Conservation (phyloP, 2,888 invertebrate genomes). For the Nymphalis urticae region DNA sequence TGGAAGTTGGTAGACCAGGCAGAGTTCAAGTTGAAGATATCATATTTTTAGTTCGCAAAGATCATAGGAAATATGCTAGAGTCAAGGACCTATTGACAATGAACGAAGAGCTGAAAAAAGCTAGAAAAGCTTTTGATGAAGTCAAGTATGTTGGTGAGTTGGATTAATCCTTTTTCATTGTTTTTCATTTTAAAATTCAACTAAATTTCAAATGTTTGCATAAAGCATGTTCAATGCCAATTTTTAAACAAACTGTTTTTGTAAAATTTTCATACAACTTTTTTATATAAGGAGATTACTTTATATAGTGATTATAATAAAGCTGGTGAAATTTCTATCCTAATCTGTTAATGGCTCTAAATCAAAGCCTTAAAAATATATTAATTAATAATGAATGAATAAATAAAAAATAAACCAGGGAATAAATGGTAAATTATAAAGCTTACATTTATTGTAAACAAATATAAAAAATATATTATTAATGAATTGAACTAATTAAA, state of each 20-base stretch:
- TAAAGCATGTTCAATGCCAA: neutral
- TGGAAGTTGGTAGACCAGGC: slow-evolving; percentile 98
- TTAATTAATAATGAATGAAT: no score
- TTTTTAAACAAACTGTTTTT: neutral
- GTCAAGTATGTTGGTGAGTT: slow-evolving; percentile 94
- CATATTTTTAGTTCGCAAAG: slow-evolving; percentile 96
- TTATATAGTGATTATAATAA: no score
- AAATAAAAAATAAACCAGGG: neutral
- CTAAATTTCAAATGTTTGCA: neutral
- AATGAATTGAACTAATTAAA: slow-evolving; percentile 7
- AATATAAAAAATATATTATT: neutral
- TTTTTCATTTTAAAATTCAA: neutral
- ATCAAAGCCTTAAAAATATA: no score
- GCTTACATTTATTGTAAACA: neutral
- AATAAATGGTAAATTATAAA: neutral
- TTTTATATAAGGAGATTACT: no score
- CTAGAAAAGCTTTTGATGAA: slow-evolving; percentile 99
- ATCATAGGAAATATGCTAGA: slow-evolving; percentile 97
- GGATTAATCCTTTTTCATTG: neutral
- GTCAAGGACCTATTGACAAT: slow-evolving; percentile 98
- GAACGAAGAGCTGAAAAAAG: slow-evolving; percentile 99
- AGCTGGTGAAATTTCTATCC: neutral
- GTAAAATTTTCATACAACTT: neutral
- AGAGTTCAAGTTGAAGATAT: slow-evolving; percentile 99
- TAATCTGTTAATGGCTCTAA: neutral